Base-by-base conservation (phyloP, 2,113 vertebrate genomes). In the Acrocephalus kingi region DNA sequence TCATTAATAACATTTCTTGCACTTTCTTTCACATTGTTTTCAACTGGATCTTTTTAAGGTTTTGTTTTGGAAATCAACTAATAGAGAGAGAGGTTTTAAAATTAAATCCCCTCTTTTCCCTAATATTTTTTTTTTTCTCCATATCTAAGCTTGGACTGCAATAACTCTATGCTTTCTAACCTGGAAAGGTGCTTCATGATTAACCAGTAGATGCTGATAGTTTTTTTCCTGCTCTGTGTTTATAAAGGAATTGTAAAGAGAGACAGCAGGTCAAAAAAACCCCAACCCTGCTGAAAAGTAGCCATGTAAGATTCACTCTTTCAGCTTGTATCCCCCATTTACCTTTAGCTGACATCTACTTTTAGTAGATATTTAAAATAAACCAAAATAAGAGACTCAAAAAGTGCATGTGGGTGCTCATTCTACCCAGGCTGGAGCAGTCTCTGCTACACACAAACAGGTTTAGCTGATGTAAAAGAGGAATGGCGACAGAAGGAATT, bases 381-480 rank as follows among this genome's bases (percentile, higher is more conserved):
- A 85, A 69, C 2, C 27, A 66, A 76, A 83, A 49, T 13, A 83
- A 55, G 41, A 43, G 20, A 35, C 45, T 73, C 41, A 35, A 33
- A 39, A 92, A 75, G 10, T 6, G 11, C 16, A 41, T 1, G 1
- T 0, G 0, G 12, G n/a, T 0, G 1, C 43, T 62, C 37, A 30
- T 16, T 23, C 45, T 82, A 23, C 23, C 30, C 1, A 2, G 16
- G 19, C 41, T 73, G 46, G 77, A 54, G 62, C 49, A 68, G 20
- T 20, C 41, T 64, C 45, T 15, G 35, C 8, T 2, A 4, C 1
- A 1, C 0, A 0, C 39, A 39, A 49, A 27, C 5, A 39, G 24
- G 24, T 82, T 75, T 61, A 39, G 39, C 22, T 0, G 1, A 8
- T 11, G 9, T 18, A 31, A 49, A 66, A 73, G 41, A 68, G 17